Evolutionary conservation across 1,140 invertebrate species (phyloP).

Genomic region (Hylyphantes graminicola): DNA sequence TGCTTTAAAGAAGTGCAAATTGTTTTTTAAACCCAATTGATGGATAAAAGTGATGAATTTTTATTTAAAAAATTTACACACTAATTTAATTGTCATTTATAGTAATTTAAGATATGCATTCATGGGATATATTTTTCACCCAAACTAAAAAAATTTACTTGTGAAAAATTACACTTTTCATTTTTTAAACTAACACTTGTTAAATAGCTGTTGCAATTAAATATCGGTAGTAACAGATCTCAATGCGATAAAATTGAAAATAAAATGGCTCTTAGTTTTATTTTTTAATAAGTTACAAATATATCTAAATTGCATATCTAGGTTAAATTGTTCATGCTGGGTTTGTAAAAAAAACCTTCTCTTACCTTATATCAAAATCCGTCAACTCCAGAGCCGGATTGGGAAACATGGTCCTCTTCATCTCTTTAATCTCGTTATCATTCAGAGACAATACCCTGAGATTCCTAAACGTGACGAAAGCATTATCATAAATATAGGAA

Average conservation of each 20-base stretch:
- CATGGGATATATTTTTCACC: too few species aligned
- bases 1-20: too few species aligned
- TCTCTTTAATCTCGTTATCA: constrained; percentile 1
- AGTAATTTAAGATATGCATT: too few species aligned
- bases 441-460: neutral
- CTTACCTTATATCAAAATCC: constrained; percentile 35
- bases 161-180: too few species aligned
- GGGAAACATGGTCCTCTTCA: constrained; percentile 35
- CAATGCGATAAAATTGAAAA: neutral
- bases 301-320: too few species aligned
- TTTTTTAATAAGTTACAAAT: neutral
- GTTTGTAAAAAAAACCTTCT: neutral
- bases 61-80: too few species aligned
- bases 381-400: constrained; percentile 1
- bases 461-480: constrained; percentile 16
- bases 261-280: neutral
- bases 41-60: too few species aligned
- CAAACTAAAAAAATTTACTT: too few species aligned
- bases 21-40: too few species aligned
- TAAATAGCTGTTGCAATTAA: neutral
- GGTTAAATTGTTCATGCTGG: too few species aligned
- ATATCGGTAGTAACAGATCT: neutral
- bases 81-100: too few species aligned
- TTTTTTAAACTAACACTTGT: too few species aligned
- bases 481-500: neutral